phyloP scores from a whole-genome alignment of 2,888 invertebrate species.

The Sthenelais limicola region DNA sequence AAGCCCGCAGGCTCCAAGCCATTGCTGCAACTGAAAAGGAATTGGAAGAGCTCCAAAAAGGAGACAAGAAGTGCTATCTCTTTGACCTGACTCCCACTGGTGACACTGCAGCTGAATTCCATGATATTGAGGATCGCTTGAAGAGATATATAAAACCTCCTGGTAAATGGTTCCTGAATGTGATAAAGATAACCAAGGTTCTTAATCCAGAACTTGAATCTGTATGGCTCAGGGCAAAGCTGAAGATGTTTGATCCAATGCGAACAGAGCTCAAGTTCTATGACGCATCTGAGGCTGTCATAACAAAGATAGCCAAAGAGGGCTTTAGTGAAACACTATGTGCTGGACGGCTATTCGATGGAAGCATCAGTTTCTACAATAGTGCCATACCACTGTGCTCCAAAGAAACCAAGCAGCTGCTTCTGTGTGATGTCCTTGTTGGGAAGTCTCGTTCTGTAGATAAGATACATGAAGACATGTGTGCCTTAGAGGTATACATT shows the following conservation, averaged over 20 bases:
- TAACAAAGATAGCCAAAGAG: conserved; percentile 39
- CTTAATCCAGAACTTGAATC: conserved; percentile 34
- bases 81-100: conserved; percentile 36
- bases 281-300: conserved; percentile 41
- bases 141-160: conserved; percentile 43
- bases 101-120: conserved; percentile 45
- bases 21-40: conserved; percentile 6
- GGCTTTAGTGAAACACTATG: conserved; percentile 43
- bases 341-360: conserved; percentile 37
- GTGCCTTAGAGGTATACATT: not conserved
- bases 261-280: conserved; percentile 45
- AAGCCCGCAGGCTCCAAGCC: not conserved
- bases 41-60: no score
- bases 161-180: conserved; percentile 46
- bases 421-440: conserved; percentile 48
- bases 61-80: conserved; percentile 14
- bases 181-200: conserved; percentile 47
- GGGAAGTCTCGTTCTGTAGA: conserved; percentile 38
- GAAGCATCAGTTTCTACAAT: conserved; percentile 47
- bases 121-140: conserved; percentile 42
- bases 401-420: conserved; percentile 47
- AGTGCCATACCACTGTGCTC: conserved; percentile 48
- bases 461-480: conserved; percentile 26
- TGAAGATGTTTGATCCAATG: conserved; percentile 30
- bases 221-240: conserved; percentile 25